Percentiles rank a stretch among this genome's conserved stretches.
These are phyloP conservation scores for Cirrhinus mrigala DNA, from an alignment of 2,797 vertebrate genomes.

Conservation along the genomic window DNA sequence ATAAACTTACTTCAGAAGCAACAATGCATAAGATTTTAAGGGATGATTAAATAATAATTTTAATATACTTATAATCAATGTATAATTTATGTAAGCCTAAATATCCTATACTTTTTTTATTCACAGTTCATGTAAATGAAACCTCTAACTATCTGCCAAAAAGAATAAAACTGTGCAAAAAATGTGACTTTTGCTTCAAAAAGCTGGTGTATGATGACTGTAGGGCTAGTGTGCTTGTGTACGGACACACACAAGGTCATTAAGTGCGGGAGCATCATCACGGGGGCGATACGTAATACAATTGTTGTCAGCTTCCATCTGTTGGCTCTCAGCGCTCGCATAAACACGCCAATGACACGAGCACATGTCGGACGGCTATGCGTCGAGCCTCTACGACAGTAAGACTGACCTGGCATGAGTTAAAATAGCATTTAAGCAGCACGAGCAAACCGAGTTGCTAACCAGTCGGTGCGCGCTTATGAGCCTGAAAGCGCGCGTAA, in stretches of 20 bases:
- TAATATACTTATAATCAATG: too few species aligned
- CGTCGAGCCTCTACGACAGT: background rate
- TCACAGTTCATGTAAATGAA: background rate
- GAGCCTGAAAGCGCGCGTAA: background rate
- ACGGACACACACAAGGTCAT: conserved; percentile 72
- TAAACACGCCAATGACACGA: conserved; percentile 74
- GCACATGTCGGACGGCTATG: conserved; percentile 22
- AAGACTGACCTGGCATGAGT: background rate
- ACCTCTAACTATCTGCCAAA: background rate
- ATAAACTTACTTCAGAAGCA: too few species aligned
- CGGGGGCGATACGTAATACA: conserved; percentile 66
- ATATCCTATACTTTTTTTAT: too few species aligned
- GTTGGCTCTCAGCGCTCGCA: conserved; percentile 73
- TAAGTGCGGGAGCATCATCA: conserved; percentile 69
- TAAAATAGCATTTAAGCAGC: background rate
- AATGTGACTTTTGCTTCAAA: background rate
- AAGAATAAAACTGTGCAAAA: background rate
- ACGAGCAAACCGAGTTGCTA: background rate
- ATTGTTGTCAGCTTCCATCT: conserved; percentile 81
- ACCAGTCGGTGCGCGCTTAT: background rate
- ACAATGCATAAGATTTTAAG: too few species aligned
- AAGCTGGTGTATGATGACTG: too few species aligned
- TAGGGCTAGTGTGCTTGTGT: conserved; percentile 9
- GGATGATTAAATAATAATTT: background rate
- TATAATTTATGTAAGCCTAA: background rate